Percentiles rank a stretch among this genome's conserved stretches.
phyloP scores from a whole-genome alignment of 2,113 vertebrate genomes.

The Chlorodrepanis virens region DNA sequence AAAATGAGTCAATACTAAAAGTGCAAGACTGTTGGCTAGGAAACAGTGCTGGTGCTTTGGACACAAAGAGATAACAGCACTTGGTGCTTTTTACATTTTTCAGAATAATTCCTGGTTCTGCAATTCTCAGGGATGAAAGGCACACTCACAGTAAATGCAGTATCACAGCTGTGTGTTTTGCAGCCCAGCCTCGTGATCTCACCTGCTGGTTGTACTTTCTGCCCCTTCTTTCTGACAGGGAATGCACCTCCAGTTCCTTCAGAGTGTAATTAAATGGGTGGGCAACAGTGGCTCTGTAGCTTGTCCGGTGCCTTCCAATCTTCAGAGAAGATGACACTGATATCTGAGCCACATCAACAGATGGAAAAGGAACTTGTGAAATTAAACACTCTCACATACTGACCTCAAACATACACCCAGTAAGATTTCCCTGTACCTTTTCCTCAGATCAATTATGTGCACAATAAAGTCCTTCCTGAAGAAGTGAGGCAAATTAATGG shows the following conservation, averaged over 20 bases:
- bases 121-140: neutral
- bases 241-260: slow-evolving; percentile 66
- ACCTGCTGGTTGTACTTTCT: slow-evolving; percentile 74
- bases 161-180: neutral
- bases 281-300: slow-evolving; percentile 61
- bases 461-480: neutral
- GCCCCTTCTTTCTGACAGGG: slow-evolving; percentile 52
- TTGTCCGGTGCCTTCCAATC: slow-evolving; percentile 39
- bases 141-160: neutral
- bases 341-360: slow-evolving; percentile 49
- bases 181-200: neutral
- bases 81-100: neutral
- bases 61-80: neutral
- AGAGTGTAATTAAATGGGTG: slow-evolving; percentile 76
- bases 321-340: slow-evolving; percentile 69
- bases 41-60: neutral
- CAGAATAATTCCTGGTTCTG: neutral
- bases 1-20: neutral
- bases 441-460: neutral
- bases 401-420: neutral
- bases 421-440: neutral
- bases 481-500: neutral
- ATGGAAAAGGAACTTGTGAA: neutral
- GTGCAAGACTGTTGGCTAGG: neutral
- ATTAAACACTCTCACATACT: neutral